Percentiles rank a stretch among this genome's conserved stretches.
phyloP scores from a whole-genome alignment of 2,888 invertebrate species.

The Agelastica alni region DNA sequence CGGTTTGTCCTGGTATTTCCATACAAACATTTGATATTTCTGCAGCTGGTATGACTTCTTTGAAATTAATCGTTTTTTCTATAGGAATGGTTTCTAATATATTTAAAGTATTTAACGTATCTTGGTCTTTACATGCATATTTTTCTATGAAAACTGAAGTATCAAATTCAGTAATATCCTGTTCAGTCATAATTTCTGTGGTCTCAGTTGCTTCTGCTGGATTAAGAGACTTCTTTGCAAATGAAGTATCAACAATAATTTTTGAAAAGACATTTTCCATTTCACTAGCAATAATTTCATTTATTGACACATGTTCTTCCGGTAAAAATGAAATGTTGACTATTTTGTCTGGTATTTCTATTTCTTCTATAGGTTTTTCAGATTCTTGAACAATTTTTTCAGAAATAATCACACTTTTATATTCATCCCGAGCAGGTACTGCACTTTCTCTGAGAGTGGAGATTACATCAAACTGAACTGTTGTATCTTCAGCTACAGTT shows the following conservation, averaged over 20 bases:
- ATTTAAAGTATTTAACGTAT: conserved; percentile 34
- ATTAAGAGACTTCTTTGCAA: conserved; percentile 41
- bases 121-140: conserved; percentile 38
- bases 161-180: conserved; percentile 38
- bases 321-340: conserved; percentile 57
- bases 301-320: conserved; percentile 51
- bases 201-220: conserved; percentile 49
- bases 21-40: conserved; percentile 44
- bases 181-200: conserved; percentile 41
- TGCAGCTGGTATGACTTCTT: conserved; percentile 21
- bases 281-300: conserved; percentile 54
- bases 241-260: conserved; percentile 36
- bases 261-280: conserved; percentile 45
- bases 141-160: conserved; percentile 34
- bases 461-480: conserved; percentile 53
- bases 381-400: conserved; percentile 59
- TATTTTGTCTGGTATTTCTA: conserved; percentile 51
- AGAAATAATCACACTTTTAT: conserved; percentile 58
- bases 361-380: conserved; percentile 49
- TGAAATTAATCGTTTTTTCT: conserved; percentile 37
- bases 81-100: conserved; percentile 38
- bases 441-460: conserved; percentile 37
- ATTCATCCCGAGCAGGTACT: conserved; percentile 48
- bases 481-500: conserved; percentile 54
- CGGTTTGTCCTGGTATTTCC: conserved; percentile 44